Percentiles rank a stretch among this genome's conserved stretches.
Evolutionary conservation across 2,797 vertebrate genomes (phyloP).

Genomic region (Enteromius thamalakanensis): DNA sequence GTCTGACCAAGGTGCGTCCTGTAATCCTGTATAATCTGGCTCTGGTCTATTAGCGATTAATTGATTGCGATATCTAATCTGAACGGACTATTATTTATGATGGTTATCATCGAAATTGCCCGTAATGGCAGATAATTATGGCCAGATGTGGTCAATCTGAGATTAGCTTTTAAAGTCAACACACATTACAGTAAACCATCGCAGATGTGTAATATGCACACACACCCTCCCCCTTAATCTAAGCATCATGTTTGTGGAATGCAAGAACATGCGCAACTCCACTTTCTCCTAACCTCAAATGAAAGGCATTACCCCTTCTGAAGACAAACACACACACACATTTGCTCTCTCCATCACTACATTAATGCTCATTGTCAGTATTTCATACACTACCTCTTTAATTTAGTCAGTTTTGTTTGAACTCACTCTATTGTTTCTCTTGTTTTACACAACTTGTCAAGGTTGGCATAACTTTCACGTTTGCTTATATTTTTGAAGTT

Average conservation of each 20-base stretch:
- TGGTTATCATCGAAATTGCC: conserved; percentile 75
- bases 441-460: background rate
- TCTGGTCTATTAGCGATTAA: conserved; percentile 53
- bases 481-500: background rate
- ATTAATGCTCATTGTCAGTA: background rate
- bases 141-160: conserved; percentile 65
- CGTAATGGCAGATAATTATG: conserved; percentile 74
- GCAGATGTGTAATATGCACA: conserved; percentile 50
- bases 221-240: conserved; percentile 35
- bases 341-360: background rate
- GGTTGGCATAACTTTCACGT: background rate
- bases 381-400: background rate
- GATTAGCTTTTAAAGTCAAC: conserved; percentile 58
- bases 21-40: conserved; percentile 50
- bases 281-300: conserved; percentile 43
- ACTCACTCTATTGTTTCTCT: background rate
- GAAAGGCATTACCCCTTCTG: conserved; percentile 17
- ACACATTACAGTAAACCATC: conserved; percentile 47
- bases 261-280: conserved; percentile 36
- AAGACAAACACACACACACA: background rate
- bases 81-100: conserved; percentile 63
- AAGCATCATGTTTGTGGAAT: conserved; percentile 54
- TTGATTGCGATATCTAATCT: conserved; percentile 57
- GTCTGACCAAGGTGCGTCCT: conserved; percentile 19
- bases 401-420: background rate